Base-by-base conservation (phyloP, 2,888 invertebrate genomes). In the Iphiclides podalirius region DNA sequence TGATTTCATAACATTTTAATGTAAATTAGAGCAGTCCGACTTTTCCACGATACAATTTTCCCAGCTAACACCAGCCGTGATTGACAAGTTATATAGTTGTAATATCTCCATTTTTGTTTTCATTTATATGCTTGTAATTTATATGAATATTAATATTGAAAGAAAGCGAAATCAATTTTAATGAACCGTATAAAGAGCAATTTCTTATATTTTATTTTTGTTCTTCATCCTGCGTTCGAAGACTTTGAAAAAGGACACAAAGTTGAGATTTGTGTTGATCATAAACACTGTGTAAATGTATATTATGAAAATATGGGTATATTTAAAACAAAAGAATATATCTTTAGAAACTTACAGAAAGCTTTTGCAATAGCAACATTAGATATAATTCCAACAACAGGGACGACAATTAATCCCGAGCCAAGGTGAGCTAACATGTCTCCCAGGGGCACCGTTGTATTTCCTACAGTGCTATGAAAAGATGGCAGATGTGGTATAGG, bases 331-430 rank as follows among this genome's bases (percentile, higher is more conserved):
- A n/a, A n/a, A n/a, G n/a, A n/a, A n/a, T n/a, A n/a, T n/a, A n/a
- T n/a, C n/a, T n/a, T n/a, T n/a, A 31, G 11, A 31, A n/a, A 89
- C 92, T 91, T 84, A 95, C 95, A 91, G 75, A 95, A 95, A 47
- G 94, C 93, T 79, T 95, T 95, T n/a, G 94, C 95, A 55, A 96
- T 95, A 1, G 95, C 95, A 33, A 95, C 92, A 59, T 94, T 94
- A 42, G 94, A 94, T 38, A 96, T 90, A 47, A 95, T 91, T 1
- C 93, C 93, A 15, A 96, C 90, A 15, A 95, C 74, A 0, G 95
- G 95, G 1, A 95, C 91, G 2, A 95, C 90, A 14, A 92, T 62
- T 26, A 95, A 80, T 0, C 95, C 94, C 26, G 91, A 83, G 0
- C 94, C 93, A 41, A 95, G 82, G 63, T 92, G 90, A 47, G 90